Evolutionary conservation across 2,113 vertebrate genomes (phyloP).

Genomic region (Xyrauchen texanus): DNA sequence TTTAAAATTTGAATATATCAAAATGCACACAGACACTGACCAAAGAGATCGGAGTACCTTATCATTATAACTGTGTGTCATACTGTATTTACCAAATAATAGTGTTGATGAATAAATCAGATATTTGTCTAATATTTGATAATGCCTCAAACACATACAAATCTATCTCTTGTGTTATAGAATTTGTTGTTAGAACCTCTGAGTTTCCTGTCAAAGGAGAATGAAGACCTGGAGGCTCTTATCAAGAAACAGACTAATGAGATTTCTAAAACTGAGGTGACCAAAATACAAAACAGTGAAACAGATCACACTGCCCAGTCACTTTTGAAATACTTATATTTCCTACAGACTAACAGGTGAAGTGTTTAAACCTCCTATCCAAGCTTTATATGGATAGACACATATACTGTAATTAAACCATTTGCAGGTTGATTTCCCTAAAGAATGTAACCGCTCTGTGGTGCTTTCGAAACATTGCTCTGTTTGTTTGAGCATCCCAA

Average conservation of each 20-base stretch:
- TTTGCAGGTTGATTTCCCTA: too few relatives aligned
- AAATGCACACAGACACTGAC: not conserved
- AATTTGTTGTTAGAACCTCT: conserved; percentile 47
- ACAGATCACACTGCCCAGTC: not conserved
- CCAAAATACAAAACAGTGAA: not conserved
- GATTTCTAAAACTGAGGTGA: conserved; percentile 55
- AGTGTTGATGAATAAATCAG: too few relatives aligned
- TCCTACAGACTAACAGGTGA: not conserved
- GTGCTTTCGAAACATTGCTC: too few relatives aligned
- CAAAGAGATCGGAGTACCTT: not conserved
- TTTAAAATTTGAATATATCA: conserved; percentile 4
- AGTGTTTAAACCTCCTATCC: too few relatives aligned
- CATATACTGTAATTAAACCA: too few relatives aligned
- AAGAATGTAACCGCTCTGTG: too few relatives aligned
- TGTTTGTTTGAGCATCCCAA: too few relatives aligned
- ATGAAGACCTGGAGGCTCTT: conserved; percentile 45
- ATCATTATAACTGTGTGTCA: too few relatives aligned
- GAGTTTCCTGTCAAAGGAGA: conserved; percentile 49
- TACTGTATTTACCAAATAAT: too few relatives aligned
- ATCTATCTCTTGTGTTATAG: conserved; percentile 28
- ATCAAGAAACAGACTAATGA: conserved; percentile 47
- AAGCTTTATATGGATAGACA: too few relatives aligned
- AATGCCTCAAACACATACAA: not conserved
- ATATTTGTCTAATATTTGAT: too few relatives aligned
- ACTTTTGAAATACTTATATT: not conserved